Conservation (phyloP, 2,797 vertebrate genomes). For the Scyliorhinus canicula region DNA sequence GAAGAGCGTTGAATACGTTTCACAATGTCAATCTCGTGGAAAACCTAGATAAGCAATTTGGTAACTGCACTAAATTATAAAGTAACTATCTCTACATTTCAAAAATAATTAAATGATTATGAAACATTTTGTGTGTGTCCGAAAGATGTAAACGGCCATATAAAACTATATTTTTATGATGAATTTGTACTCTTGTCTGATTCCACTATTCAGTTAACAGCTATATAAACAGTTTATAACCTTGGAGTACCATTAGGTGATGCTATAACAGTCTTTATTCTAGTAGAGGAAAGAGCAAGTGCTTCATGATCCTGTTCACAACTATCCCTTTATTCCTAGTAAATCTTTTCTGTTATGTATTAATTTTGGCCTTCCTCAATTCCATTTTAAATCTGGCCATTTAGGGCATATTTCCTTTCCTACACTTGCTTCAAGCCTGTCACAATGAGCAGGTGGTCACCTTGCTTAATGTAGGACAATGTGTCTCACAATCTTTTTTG, state of each 20-base stretch:
- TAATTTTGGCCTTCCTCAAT: not conserved
- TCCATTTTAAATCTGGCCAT: not conserved
- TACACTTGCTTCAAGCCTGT: not conserved
- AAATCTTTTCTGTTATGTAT: not conserved
- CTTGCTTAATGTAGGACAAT: not conserved
- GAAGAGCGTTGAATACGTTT: too few species aligned
- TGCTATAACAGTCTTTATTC: not conserved
- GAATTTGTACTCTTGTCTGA: not conserved
- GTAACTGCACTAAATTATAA: not conserved
- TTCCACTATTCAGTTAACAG: too few species aligned
- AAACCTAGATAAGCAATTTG: too few species aligned
- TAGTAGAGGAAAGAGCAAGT: not conserved
- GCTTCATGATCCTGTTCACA: not conserved
- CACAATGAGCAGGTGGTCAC: not conserved
- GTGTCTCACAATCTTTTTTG: not conserved
- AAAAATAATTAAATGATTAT: not conserved
- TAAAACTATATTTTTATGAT: not conserved
- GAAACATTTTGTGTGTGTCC: not conserved
- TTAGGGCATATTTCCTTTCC: not conserved
- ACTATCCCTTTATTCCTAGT: not conserved
- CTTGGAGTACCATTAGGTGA: not conserved
- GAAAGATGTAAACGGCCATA: not conserved
- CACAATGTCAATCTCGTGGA: too few species aligned
- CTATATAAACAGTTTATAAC: not conserved
- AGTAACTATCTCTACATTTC: not conserved